phyloP scores from a whole-genome alignment of 1,140 invertebrate genomes.

The Drosophila yakuba region DNA sequence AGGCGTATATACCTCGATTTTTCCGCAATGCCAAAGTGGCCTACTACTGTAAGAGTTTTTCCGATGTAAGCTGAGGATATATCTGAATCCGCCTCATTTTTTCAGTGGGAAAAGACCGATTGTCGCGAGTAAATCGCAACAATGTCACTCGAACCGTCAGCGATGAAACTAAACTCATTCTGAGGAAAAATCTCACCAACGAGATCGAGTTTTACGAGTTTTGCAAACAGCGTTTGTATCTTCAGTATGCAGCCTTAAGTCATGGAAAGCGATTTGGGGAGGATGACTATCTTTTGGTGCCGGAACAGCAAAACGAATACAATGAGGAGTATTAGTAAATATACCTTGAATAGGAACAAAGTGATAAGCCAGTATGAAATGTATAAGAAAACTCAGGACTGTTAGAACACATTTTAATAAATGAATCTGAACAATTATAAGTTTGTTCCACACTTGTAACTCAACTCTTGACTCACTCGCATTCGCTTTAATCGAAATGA shows the following conservation, averaged over 20 bases:
- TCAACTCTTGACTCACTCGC: background rate
- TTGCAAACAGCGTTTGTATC: slow-evolving; percentile 79
- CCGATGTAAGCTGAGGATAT: background rate
- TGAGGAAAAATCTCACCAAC: slow-evolving; percentile 74
- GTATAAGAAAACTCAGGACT: slow-evolving; percentile 26
- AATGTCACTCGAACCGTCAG: slow-evolving; percentile 70
- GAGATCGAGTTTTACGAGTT: slow-evolving; percentile 84
- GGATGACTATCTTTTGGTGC: slow-evolving; percentile 74
- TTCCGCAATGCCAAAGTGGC: slow-evolving; percentile 91
- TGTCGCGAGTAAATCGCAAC: slow-evolving; percentile 74
- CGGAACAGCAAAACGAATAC: slow-evolving; percentile 44
- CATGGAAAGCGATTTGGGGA: slow-evolving; percentile 57
- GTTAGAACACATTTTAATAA: slow-evolving; percentile 1
- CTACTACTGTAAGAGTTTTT: slow-evolving; percentile 89
- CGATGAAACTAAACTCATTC: slow-evolving; percentile 66
- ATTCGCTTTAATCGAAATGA: background rate
- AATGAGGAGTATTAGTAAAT: slow-evolving; percentile 58
- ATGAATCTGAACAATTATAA: background rate
- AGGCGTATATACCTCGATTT: slow-evolving; percentile 93
- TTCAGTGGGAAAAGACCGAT: slow-evolving; percentile 71
- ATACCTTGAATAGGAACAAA: background rate
- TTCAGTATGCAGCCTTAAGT: slow-evolving; percentile 74
- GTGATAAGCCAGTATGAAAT: slow-evolving; percentile 14
- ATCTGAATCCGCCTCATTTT: slow-evolving; percentile 19
- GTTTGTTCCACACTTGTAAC: no score